These are phyloP conservation scores for Enteromius paludinosus DNA, from an alignment of 2,797 vertebrate genomes.

Conservation along the genomic window DNA sequence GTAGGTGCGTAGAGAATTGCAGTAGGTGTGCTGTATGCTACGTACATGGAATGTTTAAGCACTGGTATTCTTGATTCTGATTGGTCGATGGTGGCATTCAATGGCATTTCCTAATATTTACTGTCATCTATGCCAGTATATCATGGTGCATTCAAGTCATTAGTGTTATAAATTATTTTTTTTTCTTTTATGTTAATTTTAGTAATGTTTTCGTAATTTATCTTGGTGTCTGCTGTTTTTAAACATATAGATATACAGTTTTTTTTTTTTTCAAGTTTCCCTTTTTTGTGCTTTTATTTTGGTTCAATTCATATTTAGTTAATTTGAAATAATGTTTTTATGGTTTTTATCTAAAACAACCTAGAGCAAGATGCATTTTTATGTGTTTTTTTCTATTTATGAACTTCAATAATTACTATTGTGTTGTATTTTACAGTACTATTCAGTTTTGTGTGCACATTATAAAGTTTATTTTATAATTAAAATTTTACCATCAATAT, in stretches of 20 bases:
- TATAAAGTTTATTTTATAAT: background rate
- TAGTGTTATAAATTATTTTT: background rate
- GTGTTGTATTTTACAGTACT: background rate
- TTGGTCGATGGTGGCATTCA: background rate
- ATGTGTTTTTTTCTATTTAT: background rate
- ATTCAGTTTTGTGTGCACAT: background rate
- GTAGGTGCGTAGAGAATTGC: background rate
- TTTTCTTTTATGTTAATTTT: background rate
- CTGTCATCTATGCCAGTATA: background rate
- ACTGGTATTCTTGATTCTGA: slow-evolving; percentile 1
- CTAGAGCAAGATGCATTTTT: background rate
- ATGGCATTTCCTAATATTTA: background rate
- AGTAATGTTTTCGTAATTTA: background rate
- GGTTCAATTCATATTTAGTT: background rate
- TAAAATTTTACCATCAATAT: background rate
- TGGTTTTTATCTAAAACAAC: background rate
- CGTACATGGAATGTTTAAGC: background rate
- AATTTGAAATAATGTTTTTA: background rate
- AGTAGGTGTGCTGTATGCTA: background rate
- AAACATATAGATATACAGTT: background rate
- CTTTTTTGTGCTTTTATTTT: background rate
- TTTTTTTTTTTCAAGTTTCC: background rate
- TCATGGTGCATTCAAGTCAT: background rate
- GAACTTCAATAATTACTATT: background rate
- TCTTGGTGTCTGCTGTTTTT: background rate